Percentiles rank a stretch among this genome's conserved stretches.
Conservation (phyloP, 30 jellyfish, hydroid and myxozoan genomes). For the Phacellophora camtschatica region DNA sequence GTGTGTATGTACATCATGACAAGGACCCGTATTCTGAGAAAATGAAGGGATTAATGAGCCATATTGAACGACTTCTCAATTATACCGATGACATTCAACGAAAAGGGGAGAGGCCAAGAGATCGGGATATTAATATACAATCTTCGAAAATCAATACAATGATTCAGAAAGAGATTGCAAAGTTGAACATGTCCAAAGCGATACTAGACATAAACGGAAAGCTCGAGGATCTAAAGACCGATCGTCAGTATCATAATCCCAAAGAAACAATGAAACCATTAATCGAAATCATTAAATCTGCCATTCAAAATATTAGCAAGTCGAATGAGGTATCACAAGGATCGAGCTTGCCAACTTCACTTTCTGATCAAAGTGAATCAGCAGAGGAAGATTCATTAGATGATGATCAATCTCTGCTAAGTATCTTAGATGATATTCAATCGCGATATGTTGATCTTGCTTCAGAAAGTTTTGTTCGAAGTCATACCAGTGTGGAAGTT, state of each 20-base stretch:
- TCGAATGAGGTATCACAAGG: background rate
- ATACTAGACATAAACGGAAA: constrained; percentile 5
- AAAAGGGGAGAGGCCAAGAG: background rate
- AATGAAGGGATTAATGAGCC: constrained; percentile 24
- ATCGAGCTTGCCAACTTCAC: background rate
- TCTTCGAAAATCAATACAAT: background rate
- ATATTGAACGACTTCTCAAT: constrained; percentile 25
- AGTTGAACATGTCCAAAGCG: constrained; percentile 38
- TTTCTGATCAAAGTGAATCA: background rate
- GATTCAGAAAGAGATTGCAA: constrained; percentile 16
- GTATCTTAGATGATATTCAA: constrained; percentile 20
- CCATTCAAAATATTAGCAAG: constrained; percentile 35
- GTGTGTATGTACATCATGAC: no score
- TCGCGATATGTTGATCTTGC: background rate
- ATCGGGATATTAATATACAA: background rate
- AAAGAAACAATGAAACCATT: constrained; percentile 13
- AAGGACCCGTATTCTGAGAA: background rate
- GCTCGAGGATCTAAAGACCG: background rate
- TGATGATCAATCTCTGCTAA: constrained; percentile 8
- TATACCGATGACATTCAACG: constrained; percentile 9
- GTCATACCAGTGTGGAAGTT: no score
- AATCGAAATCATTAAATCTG: constrained; percentile 27
- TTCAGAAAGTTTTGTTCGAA: no score
- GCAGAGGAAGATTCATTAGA: background rate
- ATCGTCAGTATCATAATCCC: background rate